Evolutionary conservation across 2,888 invertebrate species (phyloP).

Genomic region (Apamea monoglypha): DNA sequence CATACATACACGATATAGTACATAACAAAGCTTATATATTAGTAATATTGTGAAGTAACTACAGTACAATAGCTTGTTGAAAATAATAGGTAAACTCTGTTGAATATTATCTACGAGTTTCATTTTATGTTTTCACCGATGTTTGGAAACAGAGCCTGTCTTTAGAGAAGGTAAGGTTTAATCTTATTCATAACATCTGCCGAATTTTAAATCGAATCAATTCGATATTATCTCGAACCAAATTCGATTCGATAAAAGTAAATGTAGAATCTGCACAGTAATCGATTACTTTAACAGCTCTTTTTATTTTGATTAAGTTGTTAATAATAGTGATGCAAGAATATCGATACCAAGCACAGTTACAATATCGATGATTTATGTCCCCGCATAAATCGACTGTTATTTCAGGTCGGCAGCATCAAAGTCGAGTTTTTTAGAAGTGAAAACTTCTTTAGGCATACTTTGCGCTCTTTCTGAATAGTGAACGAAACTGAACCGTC

Average conservation of each 20-base stretch:
- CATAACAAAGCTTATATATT: constrained; percentile 66
- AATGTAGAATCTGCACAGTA: neutral
- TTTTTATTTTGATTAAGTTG: neutral
- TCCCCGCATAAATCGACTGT: neutral
- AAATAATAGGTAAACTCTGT: constrained; percentile 62
- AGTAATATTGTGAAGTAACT: constrained; percentile 49
- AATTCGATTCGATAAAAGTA: neutral
- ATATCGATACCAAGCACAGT: neutral
- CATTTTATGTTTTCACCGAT: constrained; percentile 35
- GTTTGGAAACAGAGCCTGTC: constrained; percentile 33
- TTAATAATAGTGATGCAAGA: neutral
- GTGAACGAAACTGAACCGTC: too few relatives aligned
- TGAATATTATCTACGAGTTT: constrained; percentile 52
- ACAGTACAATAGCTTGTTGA: constrained; percentile 59
- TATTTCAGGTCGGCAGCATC: neutral
- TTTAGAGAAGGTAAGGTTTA: neutral
- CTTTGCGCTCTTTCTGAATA: too few relatives aligned
- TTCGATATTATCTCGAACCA: neutral
- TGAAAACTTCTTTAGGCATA: neutral
- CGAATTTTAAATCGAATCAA: neutral
- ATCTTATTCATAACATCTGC: too few relatives aligned
- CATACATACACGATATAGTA: constrained; percentile 68
- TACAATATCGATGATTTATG: neutral
- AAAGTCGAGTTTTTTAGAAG: neutral
- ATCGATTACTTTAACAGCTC: neutral